Base-by-base conservation (phyloP, 1,140 invertebrate genomes). In the Dufourea novaeangliae region DNA sequence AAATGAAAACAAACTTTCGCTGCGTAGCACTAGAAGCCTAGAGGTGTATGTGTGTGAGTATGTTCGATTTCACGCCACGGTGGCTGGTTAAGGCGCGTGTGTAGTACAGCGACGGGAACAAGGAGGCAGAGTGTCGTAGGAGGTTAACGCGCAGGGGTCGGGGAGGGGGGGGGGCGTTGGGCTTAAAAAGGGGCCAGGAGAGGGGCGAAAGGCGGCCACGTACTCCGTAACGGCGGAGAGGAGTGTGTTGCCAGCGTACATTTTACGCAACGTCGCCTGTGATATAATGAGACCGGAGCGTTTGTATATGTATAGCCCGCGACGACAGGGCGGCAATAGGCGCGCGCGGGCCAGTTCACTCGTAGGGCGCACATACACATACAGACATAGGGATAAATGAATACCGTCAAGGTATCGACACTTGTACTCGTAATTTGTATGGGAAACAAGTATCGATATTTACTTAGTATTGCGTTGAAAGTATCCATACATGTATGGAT, bases 1-100 rank as follows among this genome's bases (percentile, higher is more conserved):
- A 82, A 89, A 86, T 82, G 88, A 86, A 85, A 88, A 88, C 79
- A 86, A 86, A 88, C 86, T 87, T 87, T 87, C 86, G 87, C 87
- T 83, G 80, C 86, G 85, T 82, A 82, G 79, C 83, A 88, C 84
- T 79, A 84, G 86, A 85, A 83, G 83, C 78, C 59, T 14, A n/a
- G n/a, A n/a, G n/a, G n/a, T n/a, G n/a, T n/a, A n/a, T n/a, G n/a
- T n/a, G n/a, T n/a, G n/a, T n/a, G 14, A 25, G 27, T 56, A 72
- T 57, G 69, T 76, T 64, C 20, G 52, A 57, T 54, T 80, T 82
- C 46, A 62, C 69, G 37, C 57, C 34, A 25, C 3, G 80, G 22
- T 61, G 54, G 78, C 27, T 61, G 54, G 78, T 68, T 68, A 69
- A 75, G 74, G 34, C 62, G 59, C 69, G 76, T 79, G 67, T 69